These are phyloP conservation scores for Danio aesculapii DNA, from an alignment of 2,797 vertebrate species.

Conservation along the genomic window DNA sequence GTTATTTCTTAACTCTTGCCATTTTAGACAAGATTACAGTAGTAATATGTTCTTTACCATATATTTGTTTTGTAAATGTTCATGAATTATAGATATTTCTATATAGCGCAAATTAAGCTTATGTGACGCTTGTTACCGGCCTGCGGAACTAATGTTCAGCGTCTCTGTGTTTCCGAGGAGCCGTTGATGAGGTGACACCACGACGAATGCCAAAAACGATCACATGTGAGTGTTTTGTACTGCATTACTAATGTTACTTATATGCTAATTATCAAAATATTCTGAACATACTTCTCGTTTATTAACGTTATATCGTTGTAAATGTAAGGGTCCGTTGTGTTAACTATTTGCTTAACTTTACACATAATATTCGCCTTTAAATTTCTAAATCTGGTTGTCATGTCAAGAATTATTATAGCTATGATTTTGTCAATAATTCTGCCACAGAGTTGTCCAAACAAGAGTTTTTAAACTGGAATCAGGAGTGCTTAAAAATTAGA, in stretches of 20 bases:
- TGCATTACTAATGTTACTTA: not conserved
- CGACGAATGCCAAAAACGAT: not conserved
- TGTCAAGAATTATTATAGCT: not conserved
- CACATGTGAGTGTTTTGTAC: conserved; percentile 14
- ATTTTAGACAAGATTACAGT: not conserved
- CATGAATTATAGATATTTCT: not conserved
- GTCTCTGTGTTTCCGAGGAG: not conserved
- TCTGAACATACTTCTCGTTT: not conserved
- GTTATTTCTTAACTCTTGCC: not conserved
- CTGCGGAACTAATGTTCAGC: conserved; percentile 26
- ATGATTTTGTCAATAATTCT: not conserved
- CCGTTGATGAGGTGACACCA: not conserved
- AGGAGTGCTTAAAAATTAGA: too few species aligned
- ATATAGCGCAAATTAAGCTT: not conserved
- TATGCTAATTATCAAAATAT: not conserved
- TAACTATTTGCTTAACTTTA: not conserved
- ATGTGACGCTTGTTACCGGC: not conserved
- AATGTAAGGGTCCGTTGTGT: too few species aligned
- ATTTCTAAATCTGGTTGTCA: not conserved
- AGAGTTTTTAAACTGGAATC: too few species aligned
- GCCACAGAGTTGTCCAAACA: not conserved
- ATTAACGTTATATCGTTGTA: not conserved
- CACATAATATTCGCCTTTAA: not conserved
- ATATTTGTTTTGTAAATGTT: not conserved
- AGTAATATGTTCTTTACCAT: too few species aligned